Base-by-base conservation (phyloP, 2,797 vertebrate genomes). In the Hypotaenidia okinawae region DNA sequence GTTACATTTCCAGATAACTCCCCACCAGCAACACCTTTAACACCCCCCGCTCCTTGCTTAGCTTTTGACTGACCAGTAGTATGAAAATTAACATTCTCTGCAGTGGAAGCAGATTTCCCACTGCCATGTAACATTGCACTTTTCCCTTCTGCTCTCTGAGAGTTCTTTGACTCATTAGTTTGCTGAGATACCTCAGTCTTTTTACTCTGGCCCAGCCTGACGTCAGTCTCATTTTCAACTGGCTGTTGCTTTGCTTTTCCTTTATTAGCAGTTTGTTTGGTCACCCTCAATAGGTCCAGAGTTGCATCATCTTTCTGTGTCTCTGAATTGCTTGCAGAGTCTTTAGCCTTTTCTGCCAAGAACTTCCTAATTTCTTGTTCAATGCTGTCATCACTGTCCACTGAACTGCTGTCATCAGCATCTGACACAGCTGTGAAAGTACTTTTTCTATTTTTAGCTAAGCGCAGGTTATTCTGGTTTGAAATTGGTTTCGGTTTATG, bases 301-400 rank as follows among this genome's bases (percentile, higher is more conserved):
- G 76, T 49, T 32, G 61, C 80, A 39, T 52, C 67, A 6, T 73
- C 91, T 37, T 81, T 96, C 2, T 81, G 96, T 13, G 45, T 7
- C 27, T 94, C 95, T 1, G 54, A 39, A 27, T 16, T 47, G 45
- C 73, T 73, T n/a, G 94, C 80, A 6, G 98, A 98, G 82, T 98
- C 98, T 97, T 98, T 99, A 32, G 99, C 99, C 85, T 99, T 99
- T 91, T 99, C 99, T 11, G 99, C 99, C 89, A 99, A 96, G 92
- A 99, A 99, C 95, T 91, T 99, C 83, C 97, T 97, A 41, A 99
- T 99, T 97, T 99, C 99, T 80, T 98, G 99, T 91, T 99, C 99
- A 1, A 99, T 99, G 98, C 99, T 99, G 88, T 99, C 99, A 2
- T 99, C 99, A 0, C 99, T 99, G 96, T 99, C 99, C 33, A 99